phyloP scores from a whole-genome alignment of 2,888 invertebrate species.

The Unio pictorum region DNA sequence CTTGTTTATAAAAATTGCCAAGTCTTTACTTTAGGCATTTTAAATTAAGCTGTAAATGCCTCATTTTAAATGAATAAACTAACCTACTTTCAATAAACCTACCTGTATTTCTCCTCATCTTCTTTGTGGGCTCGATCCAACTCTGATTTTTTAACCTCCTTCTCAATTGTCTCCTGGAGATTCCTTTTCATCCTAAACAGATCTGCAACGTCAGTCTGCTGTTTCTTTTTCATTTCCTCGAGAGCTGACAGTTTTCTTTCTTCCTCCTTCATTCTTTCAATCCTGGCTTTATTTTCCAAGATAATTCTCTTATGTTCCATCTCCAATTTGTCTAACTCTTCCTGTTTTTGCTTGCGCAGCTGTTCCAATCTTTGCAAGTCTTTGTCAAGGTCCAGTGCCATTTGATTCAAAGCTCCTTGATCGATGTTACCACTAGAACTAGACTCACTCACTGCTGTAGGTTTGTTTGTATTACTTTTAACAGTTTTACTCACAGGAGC shows the following conservation, averaged over 20 bases:
- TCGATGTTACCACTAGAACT: too few relatives aligned
- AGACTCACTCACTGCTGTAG: too few relatives aligned
- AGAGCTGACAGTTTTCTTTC: slow-evolving; percentile 33
- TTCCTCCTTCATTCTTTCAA: slow-evolving; percentile 70
- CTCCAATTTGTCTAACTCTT: slow-evolving; percentile 33
- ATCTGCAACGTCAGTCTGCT: slow-evolving; percentile 62
- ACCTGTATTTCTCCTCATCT: slow-evolving; percentile 53
- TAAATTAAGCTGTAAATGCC: too few relatives aligned
- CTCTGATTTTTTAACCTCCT: slow-evolving; percentile 28
- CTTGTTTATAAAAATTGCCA: too few relatives aligned
- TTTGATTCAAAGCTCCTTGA: too few relatives aligned
- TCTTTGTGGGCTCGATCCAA: slow-evolving; percentile 27
- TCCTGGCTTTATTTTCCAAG: slow-evolving; percentile 72
- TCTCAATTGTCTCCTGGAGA: slow-evolving; percentile 50
- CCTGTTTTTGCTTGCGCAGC: slow-evolving; percentile 31
- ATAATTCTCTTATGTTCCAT: slow-evolving; percentile 44
- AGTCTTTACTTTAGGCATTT: too few relatives aligned
- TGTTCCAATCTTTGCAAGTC: slow-evolving; percentile 39
- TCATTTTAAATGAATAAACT: too few relatives aligned
- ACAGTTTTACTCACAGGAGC: neutral
- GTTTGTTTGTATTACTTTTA: too few relatives aligned
- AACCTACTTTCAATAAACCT: too few relatives aligned
- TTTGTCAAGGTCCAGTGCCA: slow-evolving; percentile 17
- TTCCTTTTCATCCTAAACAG: slow-evolving; percentile 51
- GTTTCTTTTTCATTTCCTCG: slow-evolving; percentile 46